These are phyloP conservation scores for Spialia ferax DNA, from an alignment of 2,888 invertebrate species.

Conservation along the genomic window DNA sequence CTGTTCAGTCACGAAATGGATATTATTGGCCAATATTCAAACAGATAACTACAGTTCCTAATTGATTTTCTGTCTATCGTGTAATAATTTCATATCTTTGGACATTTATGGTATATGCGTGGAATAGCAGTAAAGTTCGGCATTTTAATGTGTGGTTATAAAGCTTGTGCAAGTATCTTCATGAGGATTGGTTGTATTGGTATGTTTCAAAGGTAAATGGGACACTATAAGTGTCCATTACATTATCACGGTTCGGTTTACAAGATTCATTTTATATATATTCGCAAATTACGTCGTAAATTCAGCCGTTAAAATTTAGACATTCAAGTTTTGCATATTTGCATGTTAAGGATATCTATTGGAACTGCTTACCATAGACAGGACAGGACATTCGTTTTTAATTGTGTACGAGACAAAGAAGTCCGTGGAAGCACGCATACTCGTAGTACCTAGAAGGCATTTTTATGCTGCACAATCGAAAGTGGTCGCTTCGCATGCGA, in stretches of 20 bases:
- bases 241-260: background rate
- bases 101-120: conserved; percentile 20
- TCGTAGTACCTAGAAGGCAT: conserved; percentile 53
- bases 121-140: conserved; percentile 18
- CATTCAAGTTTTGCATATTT: too few relatives aligned
- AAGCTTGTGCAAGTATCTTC: conserved; percentile 10
- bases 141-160: conserved; percentile 1
- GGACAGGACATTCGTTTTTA: conserved; percentile 42
- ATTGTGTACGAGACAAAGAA: conserved; percentile 41
- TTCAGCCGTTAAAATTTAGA: too few relatives aligned
- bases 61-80: conserved; percentile 31
- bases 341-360: conserved; percentile 24
- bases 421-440: conserved; percentile 33
- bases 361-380: conserved; percentile 38
- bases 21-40: conserved; percentile 30
- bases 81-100: conserved; percentile 32
- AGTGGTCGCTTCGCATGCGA: conserved; percentile 76
- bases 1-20: conserved; percentile 31
- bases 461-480: conserved; percentile 73
- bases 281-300: too few relatives aligned
- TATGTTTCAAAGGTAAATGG: background rate
- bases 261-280: background rate
- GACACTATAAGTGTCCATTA: background rate
- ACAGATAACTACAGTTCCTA: conserved; percentile 17
- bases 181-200: background rate